phyloP scores from a whole-genome alignment of 2,113 vertebrate species.

The Malaclemys terrapin region DNA sequence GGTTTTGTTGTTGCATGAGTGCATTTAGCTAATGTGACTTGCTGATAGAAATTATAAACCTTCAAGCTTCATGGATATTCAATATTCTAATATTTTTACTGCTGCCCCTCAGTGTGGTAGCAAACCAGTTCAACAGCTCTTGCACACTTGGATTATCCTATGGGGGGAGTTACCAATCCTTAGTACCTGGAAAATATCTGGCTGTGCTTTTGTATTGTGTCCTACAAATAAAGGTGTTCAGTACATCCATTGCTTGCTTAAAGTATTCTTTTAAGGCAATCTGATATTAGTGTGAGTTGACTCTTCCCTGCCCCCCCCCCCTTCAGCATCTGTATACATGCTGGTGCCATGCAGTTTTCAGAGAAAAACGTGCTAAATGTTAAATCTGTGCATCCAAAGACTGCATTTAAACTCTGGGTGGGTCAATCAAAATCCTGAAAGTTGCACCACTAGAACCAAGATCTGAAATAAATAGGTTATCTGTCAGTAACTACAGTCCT shows the following conservation, averaged over 20 bases:
- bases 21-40: rapidly evolving
- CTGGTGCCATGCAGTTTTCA: slow-evolving; percentile 9
- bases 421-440: slow-evolving; percentile 48
- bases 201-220: background rate
- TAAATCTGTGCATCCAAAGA: slow-evolving; percentile 55
- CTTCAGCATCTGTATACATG: slow-evolving; percentile 13
- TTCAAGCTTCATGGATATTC: background rate
- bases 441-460: background rate
- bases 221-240: background rate
- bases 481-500: background rate
- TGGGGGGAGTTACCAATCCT: background rate
- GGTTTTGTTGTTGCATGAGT: rapidly evolving
- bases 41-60: background rate
- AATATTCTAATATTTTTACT: background rate
- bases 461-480: background rate
- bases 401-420: slow-evolving; percentile 32
- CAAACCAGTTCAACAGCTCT: background rate
- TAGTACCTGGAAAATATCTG: background rate
- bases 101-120: background rate
- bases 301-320: background rate
- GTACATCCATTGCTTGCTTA: background rate
- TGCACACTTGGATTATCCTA: background rate
- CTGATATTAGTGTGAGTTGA: background rate
- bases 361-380: slow-evolving; percentile 35
- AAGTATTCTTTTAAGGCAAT: background rate